Base-by-base conservation (phyloP, 1,140 invertebrate species). In the Conus ventricosus region DNA sequence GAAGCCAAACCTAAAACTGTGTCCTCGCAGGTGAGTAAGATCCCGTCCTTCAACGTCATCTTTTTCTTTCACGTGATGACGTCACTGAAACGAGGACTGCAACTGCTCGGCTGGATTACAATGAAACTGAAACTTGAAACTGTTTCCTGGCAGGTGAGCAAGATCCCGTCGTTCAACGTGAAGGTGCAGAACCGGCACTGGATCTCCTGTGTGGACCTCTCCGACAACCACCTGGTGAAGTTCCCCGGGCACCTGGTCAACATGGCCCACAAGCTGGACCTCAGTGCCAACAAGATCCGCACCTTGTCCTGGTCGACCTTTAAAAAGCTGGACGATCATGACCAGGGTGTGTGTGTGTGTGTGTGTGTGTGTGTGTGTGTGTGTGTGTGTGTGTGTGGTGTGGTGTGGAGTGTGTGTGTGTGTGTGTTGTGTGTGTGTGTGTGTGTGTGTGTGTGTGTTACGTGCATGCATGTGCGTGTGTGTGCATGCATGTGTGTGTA, bases 241-340 rank as follows among this genome's bases (percentile, higher is more conserved):
- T 94, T 94, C 85, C 94, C 94, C 1, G 93, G 93, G 10, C 93
- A 94, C 84, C 89, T 95, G 39, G 54, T 95, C 25, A 83, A 91
- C 23, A 92, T 94, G 82, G 89, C 91, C 2, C 82, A 90, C 63
- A 92, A 91, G 63, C 87, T 94, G 13, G 94, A 95, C 85, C 76
- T 95, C 17, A 91, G 90, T 78, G 89, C 91, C 80, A 95, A 95
- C 88, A 89, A 92, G 57, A 93, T 95, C n/a, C 92, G 91, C 75
- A 84, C 89, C 20, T 87, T 94, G 25, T 89, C 93, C 27, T 93
- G 91, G 85, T 23, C 71, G 20, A 51, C 85, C 5, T 51, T 87
- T 39, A 87, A 87, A 25, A 87, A 87, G 54, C 15, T 87, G 71
- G 85, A 87, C 75, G 88, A 90, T 10, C 87, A 88, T 5, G 91